Evolutionary conservation across 2,888 invertebrate genomes (phyloP).

Genomic region (Torymus tubicola): DNA sequence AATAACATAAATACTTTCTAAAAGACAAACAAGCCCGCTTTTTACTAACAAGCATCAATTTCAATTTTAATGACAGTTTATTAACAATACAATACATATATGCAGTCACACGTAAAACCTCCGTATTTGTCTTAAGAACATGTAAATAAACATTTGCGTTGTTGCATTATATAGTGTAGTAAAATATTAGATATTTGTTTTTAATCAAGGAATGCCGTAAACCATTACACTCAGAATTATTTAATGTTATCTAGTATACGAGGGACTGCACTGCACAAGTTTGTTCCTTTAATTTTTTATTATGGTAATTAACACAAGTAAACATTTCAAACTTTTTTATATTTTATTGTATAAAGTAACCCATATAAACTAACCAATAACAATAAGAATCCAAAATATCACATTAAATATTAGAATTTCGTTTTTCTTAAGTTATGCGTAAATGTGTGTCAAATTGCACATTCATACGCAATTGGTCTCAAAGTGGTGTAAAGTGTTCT

Average conservation of each 20-base stretch:
- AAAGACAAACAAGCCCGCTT: not conserved
- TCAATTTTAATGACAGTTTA: constrained; percentile 34
- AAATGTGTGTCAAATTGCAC: not conserved
- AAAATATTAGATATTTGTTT: constrained; percentile 63
- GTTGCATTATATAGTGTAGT: constrained; percentile 66
- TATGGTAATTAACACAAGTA: constrained; percentile 57
- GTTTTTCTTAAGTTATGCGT: constrained; percentile 12
- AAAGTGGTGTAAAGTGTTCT: not conserved
- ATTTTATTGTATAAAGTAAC: constrained; percentile 66
- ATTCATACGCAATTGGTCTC: not conserved
- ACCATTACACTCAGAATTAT: constrained; percentile 60
- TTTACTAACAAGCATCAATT: not conserved
- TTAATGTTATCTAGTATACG: constrained; percentile 56
- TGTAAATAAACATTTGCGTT: constrained; percentile 66
- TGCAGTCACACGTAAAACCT: constrained; percentile 26
- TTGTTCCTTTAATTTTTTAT: constrained; percentile 38
- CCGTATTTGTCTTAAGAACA: constrained; percentile 57
- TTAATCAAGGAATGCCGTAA: constrained; percentile 65
- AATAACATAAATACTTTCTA: not conserved
- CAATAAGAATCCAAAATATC: constrained; percentile 1
- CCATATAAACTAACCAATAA: constrained; percentile 13
- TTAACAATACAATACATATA: not conserved
- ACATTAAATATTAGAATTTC: not conserved
- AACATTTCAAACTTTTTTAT: constrained; percentile 69
- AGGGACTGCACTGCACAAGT: constrained; percentile 59